Conservation (phyloP, 2,797 vertebrate species). For the Otolemur crassicaudatus region DNA sequence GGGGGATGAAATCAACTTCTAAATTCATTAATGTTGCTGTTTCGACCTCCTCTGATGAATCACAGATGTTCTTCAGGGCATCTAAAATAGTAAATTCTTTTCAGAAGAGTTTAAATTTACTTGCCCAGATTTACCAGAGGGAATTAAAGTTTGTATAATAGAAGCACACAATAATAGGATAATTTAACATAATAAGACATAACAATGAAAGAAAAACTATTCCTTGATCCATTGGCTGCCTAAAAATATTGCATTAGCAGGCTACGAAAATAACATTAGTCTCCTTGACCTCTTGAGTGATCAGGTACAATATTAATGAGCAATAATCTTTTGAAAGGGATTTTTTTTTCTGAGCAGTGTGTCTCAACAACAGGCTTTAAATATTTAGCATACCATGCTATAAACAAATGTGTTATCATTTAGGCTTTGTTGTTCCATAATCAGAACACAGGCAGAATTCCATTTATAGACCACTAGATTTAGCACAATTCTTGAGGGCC, state of each 20-base stretch:
- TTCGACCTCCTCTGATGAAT: background rate
- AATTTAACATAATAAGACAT: background rate
- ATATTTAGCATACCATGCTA: no score
- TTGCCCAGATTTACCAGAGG: background rate
- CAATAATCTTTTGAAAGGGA: background rate
- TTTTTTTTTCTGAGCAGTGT: background rate
- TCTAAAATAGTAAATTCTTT: no score
- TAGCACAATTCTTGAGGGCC: background rate
- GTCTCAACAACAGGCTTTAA: no score
- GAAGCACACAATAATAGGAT: no score
- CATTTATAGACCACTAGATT: background rate
- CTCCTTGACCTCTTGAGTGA: background rate
- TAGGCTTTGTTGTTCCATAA: background rate
- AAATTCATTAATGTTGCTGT: background rate
- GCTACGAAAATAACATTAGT: background rate
- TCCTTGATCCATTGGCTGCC: background rate
- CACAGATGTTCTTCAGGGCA: no score
- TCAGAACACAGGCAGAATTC: background rate
- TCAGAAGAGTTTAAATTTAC: no score
- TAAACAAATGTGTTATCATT: no score
- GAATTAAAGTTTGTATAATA: background rate
- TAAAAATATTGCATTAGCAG: background rate
- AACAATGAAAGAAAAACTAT: background rate
- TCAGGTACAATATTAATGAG: background rate
- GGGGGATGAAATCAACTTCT: background rate